Percentiles rank a stretch among this genome's conserved stretches.
phyloP scores from a whole-genome alignment of 2,113 vertebrate genomes.

The Noctilio leporinus region DNA sequence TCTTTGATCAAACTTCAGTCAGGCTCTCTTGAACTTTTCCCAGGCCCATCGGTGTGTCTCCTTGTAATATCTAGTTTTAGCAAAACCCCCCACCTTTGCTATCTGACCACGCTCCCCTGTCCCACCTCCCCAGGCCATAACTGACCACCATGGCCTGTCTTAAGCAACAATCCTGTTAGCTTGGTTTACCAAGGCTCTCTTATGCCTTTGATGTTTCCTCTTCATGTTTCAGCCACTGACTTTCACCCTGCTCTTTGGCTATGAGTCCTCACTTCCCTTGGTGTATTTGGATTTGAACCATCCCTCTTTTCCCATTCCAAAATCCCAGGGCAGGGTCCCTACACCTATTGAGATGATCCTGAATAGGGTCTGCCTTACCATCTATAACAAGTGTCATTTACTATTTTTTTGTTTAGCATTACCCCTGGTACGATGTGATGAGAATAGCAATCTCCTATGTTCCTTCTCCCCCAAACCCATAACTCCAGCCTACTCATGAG shows the following conservation, averaged over 20 bases:
- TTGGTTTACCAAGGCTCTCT: not conserved
- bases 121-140: not conserved
- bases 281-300: not conserved
- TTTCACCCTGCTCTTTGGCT: not conserved
- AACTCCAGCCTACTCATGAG: not conserved
- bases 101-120: not conserved
- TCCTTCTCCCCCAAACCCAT: rapidly evolving
- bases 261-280: not conserved
- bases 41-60: not conserved
- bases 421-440: not conserved
- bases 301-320: not conserved
- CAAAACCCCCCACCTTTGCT: not conserved
- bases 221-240: not conserved
- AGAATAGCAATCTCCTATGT: rapidly evolving
- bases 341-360: not conserved
- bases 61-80: not conserved
- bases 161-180: not conserved
- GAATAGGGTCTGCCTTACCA: not conserved
- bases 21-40: not conserved
- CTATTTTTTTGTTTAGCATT: not conserved
- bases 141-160: not conserved
- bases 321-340: not conserved
- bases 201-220: no score
- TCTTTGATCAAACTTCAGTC: not conserved
- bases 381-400: not conserved